Base-by-base conservation (phyloP, 1,140 invertebrate species). In the Neelides sp. region DNA sequence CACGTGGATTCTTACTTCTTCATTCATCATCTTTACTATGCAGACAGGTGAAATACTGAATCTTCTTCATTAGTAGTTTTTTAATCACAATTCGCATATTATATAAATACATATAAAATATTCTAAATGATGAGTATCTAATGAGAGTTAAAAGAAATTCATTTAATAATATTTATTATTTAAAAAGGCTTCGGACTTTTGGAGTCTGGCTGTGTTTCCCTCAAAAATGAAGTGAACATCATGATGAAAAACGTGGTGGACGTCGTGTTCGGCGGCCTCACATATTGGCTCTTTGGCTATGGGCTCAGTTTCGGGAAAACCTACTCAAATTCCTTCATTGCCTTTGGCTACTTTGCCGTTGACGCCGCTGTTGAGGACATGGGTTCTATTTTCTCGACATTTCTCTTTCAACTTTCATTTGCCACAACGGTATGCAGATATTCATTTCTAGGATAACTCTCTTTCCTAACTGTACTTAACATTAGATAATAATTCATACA, bases 171-270 rank as follows among this genome's bases (percentile, higher is more conserved):
- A 44, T 28, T 39, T 48, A 53, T 57, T 54, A 36, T 34, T 44
- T 53, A 67, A 65, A 13, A 52, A 86, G 85, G 88, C 41, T 94
- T 93, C 63, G 88, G 88, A 4, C 82, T 94, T 75, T 64, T 94
- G 45, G 89, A 94, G 65, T 88, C 85, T 1, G 90, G 90, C 4
- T 88, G 85, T 59, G 89, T 93, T 0, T 89, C 85, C 1, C 74
- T 87, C 24, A 94, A 93, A 69, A 93, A 93, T 63, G 90, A 93
- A 73, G 86, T 91, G 0, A 92, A 93, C 62, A 92, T 93, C n/a
- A 92, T 93, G 88, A 89, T 93, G 83, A 93, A 92, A 66, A 94
- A 94, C 63, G 79, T 91, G 0, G 84, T 87, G 1, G 89, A 94
- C 58, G 87, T 95, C 45, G 83, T 91, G 8, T 73, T 95, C 2